phyloP scores from a whole-genome alignment of 2,797 vertebrate genomes.

The Pangasius sanitwongsei region DNA sequence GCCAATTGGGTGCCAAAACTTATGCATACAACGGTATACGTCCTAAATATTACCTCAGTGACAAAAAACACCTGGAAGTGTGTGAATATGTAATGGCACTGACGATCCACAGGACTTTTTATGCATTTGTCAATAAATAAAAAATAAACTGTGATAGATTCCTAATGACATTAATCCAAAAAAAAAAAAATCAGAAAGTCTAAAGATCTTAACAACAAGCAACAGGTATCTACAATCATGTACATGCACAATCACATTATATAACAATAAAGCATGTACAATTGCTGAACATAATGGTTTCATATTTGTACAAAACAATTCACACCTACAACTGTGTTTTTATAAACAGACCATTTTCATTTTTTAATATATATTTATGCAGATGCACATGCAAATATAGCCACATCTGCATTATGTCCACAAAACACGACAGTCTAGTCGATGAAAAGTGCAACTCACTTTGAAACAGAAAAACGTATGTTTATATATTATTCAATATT shows the following conservation, averaged over 20 bases:
- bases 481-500: neutral
- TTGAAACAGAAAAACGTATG: neutral
- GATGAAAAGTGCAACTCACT: neutral
- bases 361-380: neutral
- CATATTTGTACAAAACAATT: neutral
- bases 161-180: neutral
- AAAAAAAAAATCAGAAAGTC: neutral
- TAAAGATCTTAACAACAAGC: neutral
- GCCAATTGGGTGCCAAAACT: neutral
- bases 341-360: neutral
- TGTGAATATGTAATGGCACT: neutral
- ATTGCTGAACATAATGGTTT: neutral
- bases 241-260: neutral
- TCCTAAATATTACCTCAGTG: neutral
- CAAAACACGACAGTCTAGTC: constrained; percentile 47
- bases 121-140: constrained; percentile 4
- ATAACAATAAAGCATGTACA: neutral
- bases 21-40: neutral
- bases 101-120: neutral
- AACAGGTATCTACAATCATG: neutral
- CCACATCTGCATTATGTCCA: constrained; percentile 60
- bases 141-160: neutral
- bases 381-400: constrained; percentile 64
- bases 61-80: neutral
- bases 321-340: neutral